These are phyloP conservation scores for Hirudo medicinalis DNA, from an alignment of 1,140 invertebrate genomes.

Conservation along the genomic window DNA sequence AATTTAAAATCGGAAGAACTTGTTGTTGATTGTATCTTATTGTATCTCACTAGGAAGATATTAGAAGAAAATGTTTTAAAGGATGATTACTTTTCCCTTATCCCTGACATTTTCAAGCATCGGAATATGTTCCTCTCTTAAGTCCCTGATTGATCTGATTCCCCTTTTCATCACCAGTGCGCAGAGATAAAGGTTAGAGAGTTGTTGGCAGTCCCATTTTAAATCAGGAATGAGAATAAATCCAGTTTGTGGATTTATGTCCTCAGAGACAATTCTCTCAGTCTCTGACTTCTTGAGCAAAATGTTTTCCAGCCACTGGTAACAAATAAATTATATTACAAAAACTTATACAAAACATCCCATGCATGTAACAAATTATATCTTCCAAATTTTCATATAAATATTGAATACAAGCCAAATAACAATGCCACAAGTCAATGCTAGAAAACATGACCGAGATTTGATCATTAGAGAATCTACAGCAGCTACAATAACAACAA, in stretches of 20 bases:
- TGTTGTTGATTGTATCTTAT: no score
- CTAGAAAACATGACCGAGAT: no score
- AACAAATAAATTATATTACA: constrained; percentile 33
- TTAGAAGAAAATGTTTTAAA: no score
- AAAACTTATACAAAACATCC: constrained; percentile 1
- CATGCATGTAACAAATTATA: neutral
- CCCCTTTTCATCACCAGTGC: constrained; percentile 59
- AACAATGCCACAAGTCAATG: no score
- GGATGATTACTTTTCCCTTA: constrained; percentile 51
- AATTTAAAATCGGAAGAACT: no score
- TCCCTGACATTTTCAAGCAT: constrained; percentile 66
- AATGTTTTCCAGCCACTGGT: constrained; percentile 90
- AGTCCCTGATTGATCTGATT: constrained; percentile 69
- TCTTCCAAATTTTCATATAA: no score
- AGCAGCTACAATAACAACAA: no score
- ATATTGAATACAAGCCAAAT: no score
- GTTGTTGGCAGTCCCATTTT: constrained; percentile 74
- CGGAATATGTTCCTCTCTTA: constrained; percentile 61
- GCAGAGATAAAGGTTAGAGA: constrained; percentile 65
- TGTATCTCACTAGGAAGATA: no score
- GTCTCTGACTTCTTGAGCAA: constrained; percentile 73
- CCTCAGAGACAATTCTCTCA: constrained; percentile 73
- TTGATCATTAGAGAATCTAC: no score
- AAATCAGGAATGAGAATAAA: constrained; percentile 81
- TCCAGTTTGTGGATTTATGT: constrained; percentile 58